These are phyloP conservation scores for Ochropleura leucogaster DNA, from an alignment of 2,888 invertebrate genomes.

Conservation along the genomic window DNA sequence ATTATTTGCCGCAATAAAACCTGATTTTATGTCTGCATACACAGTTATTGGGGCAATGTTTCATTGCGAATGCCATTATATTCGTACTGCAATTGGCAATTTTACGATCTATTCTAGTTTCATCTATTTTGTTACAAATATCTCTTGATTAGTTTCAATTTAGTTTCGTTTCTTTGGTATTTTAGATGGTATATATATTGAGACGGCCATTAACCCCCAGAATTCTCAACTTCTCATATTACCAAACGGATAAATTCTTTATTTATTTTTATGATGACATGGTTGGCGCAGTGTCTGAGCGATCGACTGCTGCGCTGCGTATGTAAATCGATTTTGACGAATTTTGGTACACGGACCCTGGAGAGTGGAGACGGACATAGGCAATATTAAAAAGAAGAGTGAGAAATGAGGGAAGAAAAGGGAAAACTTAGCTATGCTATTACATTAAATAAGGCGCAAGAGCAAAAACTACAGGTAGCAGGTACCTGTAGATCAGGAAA, in stretches of 20 bases:
- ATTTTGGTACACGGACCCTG: too few species aligned
- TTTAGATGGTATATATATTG: constrained; percentile 17
- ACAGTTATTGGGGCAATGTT: constrained; percentile 56
- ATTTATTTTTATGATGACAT: not conserved
- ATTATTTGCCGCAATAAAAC: too few species aligned
- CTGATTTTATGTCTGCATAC: constrained; percentile 38
- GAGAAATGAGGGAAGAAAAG: too few species aligned
- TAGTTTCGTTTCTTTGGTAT: constrained; percentile 36
- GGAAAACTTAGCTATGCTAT: too few species aligned
- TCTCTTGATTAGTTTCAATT: constrained; percentile 58
- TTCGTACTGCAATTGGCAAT: constrained; percentile 44
- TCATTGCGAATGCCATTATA: constrained; percentile 46
- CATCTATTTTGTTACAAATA: constrained; percentile 45
- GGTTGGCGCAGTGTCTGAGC: too few species aligned
- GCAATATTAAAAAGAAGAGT: too few species aligned
- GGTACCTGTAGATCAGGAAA: too few species aligned
- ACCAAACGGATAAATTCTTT: constrained; percentile 8
- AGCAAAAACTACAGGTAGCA: too few species aligned
- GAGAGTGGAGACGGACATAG: too few species aligned
- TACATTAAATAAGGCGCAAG: too few species aligned
- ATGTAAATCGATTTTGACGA: too few species aligned
- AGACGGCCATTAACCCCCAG: constrained; percentile 30
- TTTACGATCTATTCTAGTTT: constrained; percentile 49
- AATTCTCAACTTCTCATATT: constrained; percentile 14
- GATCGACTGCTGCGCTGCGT: too few species aligned